Conservation (phyloP, 2,797 vertebrate species). For the Hoplostethus atlanticus region DNA sequence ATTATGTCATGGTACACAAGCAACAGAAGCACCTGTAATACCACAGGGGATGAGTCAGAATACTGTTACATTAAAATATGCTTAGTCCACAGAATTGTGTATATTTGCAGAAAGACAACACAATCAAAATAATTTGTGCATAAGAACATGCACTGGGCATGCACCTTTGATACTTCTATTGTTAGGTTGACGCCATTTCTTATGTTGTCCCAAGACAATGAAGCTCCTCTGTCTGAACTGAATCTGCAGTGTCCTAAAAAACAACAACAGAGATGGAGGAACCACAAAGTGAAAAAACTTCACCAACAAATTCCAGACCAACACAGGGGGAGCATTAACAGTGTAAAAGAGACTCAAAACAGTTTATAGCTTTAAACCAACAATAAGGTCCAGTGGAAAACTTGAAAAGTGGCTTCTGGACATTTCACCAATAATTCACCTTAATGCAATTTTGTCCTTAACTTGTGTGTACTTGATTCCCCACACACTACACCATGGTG, state of each 20-base stretch:
- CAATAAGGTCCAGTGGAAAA: not conserved
- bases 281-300: too few relatives aligned
- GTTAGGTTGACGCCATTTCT: constrained; percentile 81
- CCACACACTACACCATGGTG: too few relatives aligned
- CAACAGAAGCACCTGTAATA: constrained; percentile 87
- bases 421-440: too few relatives aligned
- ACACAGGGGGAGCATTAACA: too few relatives aligned
- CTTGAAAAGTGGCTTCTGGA: too few relatives aligned
- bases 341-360: not conserved
- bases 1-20: constrained; percentile 90
- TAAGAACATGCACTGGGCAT: not conserved
- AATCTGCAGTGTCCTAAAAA: constrained; percentile 83
- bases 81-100: too few relatives aligned
- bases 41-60: constrained; percentile 26
- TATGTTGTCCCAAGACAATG: constrained; percentile 84
- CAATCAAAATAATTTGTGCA: not conserved
- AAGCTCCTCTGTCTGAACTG: constrained; percentile 69
- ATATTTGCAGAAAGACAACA: not conserved
- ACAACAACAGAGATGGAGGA: constrained; percentile 12
- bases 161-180: constrained; percentile 93
- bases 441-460: too few relatives aligned
- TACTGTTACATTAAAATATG: not conserved
- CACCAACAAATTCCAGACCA: too few relatives aligned
- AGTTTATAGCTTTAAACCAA: too few relatives aligned
- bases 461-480: too few relatives aligned